A percentile compares a stretch with the other conserved stretches of the same genome.
Conservation (phyloP, 2,797 vertebrate genomes). For the Naso thynnoides region DNA sequence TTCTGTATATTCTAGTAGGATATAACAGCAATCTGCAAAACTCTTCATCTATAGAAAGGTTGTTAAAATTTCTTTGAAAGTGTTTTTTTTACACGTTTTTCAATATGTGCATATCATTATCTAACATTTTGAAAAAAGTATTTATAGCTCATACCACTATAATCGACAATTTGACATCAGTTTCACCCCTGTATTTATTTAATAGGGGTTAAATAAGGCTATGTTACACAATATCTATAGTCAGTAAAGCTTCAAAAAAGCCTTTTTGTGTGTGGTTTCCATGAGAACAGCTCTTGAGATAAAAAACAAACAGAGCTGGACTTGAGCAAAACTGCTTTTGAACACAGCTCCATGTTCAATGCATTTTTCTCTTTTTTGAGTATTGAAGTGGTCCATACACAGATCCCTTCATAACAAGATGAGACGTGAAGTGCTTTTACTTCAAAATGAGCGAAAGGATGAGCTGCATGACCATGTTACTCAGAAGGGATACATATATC, state of each 20-base stretch:
- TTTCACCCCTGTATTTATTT: neutral
- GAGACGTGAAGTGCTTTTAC: neutral
- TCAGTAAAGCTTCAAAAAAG: slow-evolving; percentile 14
- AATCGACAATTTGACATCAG: neutral
- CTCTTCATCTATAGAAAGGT: neutral
- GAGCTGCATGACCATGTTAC: neutral
- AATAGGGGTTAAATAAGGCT: slow-evolving; percentile 9
- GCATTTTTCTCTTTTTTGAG: neutral
- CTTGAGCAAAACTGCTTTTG: neutral
- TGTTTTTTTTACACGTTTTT: slow-evolving; percentile 4
- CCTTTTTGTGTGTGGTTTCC: slow-evolving; percentile 41
- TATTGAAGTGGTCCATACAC: neutral
- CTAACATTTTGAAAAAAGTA: neutral
- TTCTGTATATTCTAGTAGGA: slow-evolving; percentile 29
- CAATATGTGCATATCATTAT: neutral
- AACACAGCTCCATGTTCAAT: neutral
- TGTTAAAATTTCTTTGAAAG: neutral
- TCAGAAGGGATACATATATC: accelerated
- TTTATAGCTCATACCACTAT: neutral
- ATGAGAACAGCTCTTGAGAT: slow-evolving; percentile 25
- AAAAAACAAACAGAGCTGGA: neutral
- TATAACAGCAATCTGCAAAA: slow-evolving; percentile 27
- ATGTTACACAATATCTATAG: slow-evolving; percentile 6
- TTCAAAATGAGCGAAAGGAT: neutral
- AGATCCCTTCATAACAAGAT: neutral